phyloP scores from a whole-genome alignment of 2,113 vertebrate genomes.

The Paralichthys olivaceus region DNA sequence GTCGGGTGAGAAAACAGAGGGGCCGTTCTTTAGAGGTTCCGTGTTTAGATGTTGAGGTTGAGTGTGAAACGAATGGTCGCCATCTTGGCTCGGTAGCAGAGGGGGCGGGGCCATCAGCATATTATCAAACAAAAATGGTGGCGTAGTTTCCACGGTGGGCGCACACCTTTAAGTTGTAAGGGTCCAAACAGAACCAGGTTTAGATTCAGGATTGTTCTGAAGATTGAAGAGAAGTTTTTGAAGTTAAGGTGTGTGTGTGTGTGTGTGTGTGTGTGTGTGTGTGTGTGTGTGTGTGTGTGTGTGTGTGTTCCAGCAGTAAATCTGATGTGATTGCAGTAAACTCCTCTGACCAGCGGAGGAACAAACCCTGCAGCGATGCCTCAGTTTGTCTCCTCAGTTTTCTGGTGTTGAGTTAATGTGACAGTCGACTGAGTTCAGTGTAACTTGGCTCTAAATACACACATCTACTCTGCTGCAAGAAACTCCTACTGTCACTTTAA shows the following conservation, averaged over 20 bases:
- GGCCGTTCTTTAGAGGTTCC: neutral
- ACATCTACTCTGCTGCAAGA: neutral
- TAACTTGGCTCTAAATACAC: neutral
- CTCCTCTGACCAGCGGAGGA: constrained; percentile 17
- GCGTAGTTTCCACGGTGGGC: no score
- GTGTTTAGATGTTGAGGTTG: neutral
- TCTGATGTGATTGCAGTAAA: constrained; percentile 34
- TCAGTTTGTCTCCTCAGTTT: constrained; percentile 30
- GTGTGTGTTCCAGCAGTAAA: constrained; percentile 13
- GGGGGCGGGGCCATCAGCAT: neutral
- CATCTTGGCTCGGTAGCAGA: neutral
- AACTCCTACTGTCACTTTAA: neutral
- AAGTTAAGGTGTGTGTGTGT: neutral
- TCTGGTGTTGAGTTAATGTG: constrained; percentile 26
- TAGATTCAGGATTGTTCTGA: neutral
- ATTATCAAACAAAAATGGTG: neutral
- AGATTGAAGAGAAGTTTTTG: no score
- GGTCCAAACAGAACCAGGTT: neutral
- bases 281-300: constrained; percentile 4
- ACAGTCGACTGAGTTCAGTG: constrained; percentile 26
- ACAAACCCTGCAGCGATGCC: constrained; percentile 30
- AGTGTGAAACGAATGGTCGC: neutral
- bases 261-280: neutral
- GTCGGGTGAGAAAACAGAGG: constrained; percentile 82
- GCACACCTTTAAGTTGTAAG: no score